Evolutionary conservation across 2,113 vertebrate genomes (phyloP).

Genomic region (Cranoglanis bouderius): DNA sequence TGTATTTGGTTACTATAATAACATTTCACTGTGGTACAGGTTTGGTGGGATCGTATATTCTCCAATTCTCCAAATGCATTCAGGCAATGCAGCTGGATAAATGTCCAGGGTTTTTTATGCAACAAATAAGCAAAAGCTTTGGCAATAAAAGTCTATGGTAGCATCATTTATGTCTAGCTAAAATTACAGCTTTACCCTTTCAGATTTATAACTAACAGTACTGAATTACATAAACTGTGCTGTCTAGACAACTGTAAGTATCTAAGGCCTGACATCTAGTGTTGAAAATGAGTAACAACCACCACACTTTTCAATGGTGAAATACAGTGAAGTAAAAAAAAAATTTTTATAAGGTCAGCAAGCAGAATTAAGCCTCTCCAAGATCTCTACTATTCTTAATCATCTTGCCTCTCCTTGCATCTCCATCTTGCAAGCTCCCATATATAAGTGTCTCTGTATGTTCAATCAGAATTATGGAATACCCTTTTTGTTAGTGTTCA

Average conservation of each 20-base stretch:
- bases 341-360: too few relatives aligned
- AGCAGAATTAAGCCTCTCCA: neutral
- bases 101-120: neutral
- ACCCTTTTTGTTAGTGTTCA: neutral
- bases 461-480: neutral
- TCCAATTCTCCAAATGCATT: neutral
- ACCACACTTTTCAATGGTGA: neutral
- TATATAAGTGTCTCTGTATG: neutral
- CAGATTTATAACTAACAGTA: neutral
- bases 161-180: neutral
- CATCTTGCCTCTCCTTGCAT: neutral
- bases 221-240: neutral
- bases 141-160: neutral
- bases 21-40: neutral
- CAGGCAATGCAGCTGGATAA: neutral
- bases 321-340: neutral
- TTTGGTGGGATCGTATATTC: neutral
- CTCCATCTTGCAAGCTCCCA: neutral
- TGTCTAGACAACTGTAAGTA: neutral
- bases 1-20: neutral
- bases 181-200: neutral
- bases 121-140: neutral
- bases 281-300: conserved; percentile 45
- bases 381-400: neutral
- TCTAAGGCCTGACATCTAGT: conserved; percentile 64